Conservation (phyloP, 1,140 invertebrate species). For the Latrodectus geometricus region DNA sequence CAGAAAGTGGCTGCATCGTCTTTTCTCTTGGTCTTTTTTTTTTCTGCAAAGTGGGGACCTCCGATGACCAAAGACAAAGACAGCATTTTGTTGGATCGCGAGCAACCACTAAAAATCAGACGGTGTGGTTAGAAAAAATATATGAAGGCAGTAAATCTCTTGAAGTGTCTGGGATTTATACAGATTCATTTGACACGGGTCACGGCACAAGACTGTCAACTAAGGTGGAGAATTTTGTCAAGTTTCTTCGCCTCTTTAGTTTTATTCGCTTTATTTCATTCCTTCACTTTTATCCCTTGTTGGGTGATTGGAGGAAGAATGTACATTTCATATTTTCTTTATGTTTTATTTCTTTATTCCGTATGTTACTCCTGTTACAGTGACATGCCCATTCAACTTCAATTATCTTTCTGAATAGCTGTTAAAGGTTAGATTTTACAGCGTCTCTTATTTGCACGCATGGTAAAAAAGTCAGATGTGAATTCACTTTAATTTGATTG, state of each 20-base stretch:
- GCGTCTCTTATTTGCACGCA: no score
- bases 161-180: constrained; percentile 42
- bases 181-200: constrained; percentile 27
- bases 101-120: neutral
- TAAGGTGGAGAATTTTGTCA: constrained; percentile 8
- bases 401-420: no score
- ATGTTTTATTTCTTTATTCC: no score
- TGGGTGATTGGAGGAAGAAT: no score
- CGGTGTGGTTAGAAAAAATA: constrained; percentile 15
- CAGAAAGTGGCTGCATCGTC: neutral
- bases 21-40: neutral
- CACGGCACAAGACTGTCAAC: constrained; percentile 32
- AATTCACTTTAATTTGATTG: no score
- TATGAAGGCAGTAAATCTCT: constrained; percentile 52
- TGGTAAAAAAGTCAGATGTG: no score
- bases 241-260: neutral
- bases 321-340: no score
- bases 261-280: constrained; percentile 1
- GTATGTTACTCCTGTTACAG: no score
- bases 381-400: no score
- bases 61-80: constrained; percentile 35
- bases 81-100: constrained; percentile 8
- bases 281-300: neutral
- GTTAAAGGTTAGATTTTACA: no score
- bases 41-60: neutral